Base-by-base conservation (phyloP, 1,140 invertebrate species). In the Hesperophylax magnus region DNA sequence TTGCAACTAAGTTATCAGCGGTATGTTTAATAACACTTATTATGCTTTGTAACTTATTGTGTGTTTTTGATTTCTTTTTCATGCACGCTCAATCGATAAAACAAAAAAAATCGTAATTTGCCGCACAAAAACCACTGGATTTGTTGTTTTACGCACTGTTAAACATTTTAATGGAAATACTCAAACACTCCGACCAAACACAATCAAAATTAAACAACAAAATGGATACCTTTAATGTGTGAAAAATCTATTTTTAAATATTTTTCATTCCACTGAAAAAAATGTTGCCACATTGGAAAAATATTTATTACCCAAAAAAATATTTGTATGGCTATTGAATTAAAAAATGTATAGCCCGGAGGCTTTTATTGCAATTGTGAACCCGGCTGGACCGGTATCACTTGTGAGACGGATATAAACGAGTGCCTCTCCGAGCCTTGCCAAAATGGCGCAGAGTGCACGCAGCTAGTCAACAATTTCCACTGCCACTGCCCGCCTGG, bases 291-390 rank as follows among this genome's bases (percentile, higher is more conserved):
- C 56, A 17, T 31, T 69, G 17, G n/a, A 52, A 74, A 74, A 74
- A 27, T 54, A 18, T 84, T 79, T 72, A 2, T 5, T 2, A 27
- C 5, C 5, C 5, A 5, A 5, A 27, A 27, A 27, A 27, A 27
- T 5, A 27, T 27, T 27, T 27, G 27, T 27, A 65, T 67, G 56
- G 53, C 63, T 54, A 71, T n/a, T 27, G 53, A 75, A 75, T 75
- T 3, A 54, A 56, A 72, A 58, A 27, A 17, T 8, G 53, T 20
- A 79, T 87, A 93, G 92, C 84, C 90, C 31, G 87, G 86, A 80
- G 91, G 92, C 22, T 96, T 94, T 89, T 93, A 92, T 79, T 96
- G 96, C 89, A 91, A 91, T 69, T 96, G 95, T 87, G 91, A 93
- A 63, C 87, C 92, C 72, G 95, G 95, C 22, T 96, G 93, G 92